Base-by-base conservation (phyloP, 2,113 vertebrate genomes). In the Paratilapia polleni region DNA sequence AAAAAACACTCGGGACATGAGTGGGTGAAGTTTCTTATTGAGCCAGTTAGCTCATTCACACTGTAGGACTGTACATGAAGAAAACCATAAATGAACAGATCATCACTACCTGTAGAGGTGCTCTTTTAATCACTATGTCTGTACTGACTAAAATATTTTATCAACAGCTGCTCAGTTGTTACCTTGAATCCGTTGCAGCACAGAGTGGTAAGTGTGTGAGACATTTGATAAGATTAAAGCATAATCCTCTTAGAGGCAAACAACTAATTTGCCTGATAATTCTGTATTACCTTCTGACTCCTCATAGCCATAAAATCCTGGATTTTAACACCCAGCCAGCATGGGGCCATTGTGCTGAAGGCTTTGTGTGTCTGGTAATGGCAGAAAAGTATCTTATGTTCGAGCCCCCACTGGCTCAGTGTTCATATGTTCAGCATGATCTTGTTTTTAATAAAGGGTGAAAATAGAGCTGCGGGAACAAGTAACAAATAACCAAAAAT, bases 201-300 rank as follows among this genome's bases (percentile, higher is more conserved):
- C 87, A 83, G 85, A 81, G 87, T 81, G 85, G 74, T 85, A 91
- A 90, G 80, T 87, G 91, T 47, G 60, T 88, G 84, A 93, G 93
- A 88, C 91, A 86, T 92, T 91, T 92, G 88, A 94, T 93, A 91
- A 92, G 91, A 94, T 94, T 95, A 92, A 88, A 88, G 82, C 14
- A 9, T 91, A 94, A 95, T 94, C 93, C 92, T 94, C 94, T 95
- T 95, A 94, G 87, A 83, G 80, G 90, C 93, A 95, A 96, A 95
- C 94, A 95, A 92, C 93, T 95, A 78, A 95, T 96, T 95, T 95
- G 85, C 79, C 94, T 87, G 93, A 96, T 94, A 95, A 94, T 94
- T 94, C 91, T 59, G 88, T 36, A 84, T 93, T 93, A 93, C 85
- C 90, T 90, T 89, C 90, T 90, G 88, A 94, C 89, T 93, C 90